Conservation (phyloP, 2,797 vertebrate species). For the Hydrolagus colliei region DNA sequence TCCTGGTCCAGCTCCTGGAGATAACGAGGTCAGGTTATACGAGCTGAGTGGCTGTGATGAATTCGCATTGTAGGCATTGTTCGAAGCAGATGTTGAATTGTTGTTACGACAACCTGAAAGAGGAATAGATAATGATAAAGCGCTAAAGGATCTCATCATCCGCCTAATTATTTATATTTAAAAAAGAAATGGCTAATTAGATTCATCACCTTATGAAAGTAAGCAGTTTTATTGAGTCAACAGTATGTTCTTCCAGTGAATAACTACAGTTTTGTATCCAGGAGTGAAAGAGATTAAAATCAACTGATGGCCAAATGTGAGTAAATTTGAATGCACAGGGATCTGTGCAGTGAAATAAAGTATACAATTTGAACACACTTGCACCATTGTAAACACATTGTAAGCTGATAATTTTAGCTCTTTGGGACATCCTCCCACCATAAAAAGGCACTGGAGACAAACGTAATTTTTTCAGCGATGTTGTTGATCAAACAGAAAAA, state of each 20-base stretch:
- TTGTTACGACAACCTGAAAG: slow-evolving; percentile 81
- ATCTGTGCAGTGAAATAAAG: no score
- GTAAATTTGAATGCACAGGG: background rate
- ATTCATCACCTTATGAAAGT: background rate
- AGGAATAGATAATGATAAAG: background rate
- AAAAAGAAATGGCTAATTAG: background rate
- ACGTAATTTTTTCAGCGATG: no score
- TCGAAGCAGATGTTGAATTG: slow-evolving; percentile 79
- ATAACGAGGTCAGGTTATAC: slow-evolving; percentile 86
- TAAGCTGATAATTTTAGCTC: no score
- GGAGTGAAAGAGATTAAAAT: background rate
- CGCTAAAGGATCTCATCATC: background rate
- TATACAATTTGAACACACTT: no score
- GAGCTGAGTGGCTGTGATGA: slow-evolving; percentile 84
- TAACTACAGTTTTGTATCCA: background rate
- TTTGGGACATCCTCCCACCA: no score
- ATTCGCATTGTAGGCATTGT: slow-evolving; percentile 83
- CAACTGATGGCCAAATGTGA: background rate
- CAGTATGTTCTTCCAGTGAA: background rate
- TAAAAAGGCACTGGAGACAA: no score
- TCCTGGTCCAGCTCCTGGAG: slow-evolving; percentile 77
- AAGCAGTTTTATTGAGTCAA: background rate
- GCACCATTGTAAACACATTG: no score
- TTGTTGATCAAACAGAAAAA: background rate
- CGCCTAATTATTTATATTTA: background rate